These are phyloP conservation scores for Solenodon paradoxus DNA, from an alignment of 2,113 vertebrate species.

Conservation along the genomic window DNA sequence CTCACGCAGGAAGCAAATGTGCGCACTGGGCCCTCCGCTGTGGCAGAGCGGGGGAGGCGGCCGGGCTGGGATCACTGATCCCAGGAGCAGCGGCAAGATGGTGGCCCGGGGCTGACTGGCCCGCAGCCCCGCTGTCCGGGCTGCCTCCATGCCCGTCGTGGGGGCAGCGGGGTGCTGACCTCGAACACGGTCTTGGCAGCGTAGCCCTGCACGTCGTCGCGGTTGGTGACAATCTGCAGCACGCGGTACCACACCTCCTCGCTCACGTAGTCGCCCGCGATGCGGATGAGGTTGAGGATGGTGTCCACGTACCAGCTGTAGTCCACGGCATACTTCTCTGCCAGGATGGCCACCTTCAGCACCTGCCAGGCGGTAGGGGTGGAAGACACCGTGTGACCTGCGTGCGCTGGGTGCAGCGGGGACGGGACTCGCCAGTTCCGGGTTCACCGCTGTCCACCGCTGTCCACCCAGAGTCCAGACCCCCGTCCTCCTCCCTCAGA, in stretches of 20 bases:
- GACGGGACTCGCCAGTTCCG: accelerated
- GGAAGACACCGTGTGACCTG: too few species aligned
- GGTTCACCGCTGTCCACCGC: too few species aligned
- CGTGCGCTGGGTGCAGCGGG: too few species aligned
- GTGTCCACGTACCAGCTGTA: slow-evolving; percentile 98
- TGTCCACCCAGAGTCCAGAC: neutral
- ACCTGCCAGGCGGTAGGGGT: slow-evolving; percentile 79
- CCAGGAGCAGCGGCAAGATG: too few species aligned
- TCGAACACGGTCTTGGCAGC: slow-evolving; percentile 96
- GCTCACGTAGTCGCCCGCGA: slow-evolving; percentile 94
- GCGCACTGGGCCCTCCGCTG: accelerated
- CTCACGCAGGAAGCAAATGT: neutral
- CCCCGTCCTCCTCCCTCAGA: neutral
- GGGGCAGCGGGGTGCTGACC: slow-evolving; percentile 77
- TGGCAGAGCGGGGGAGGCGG: neutral
- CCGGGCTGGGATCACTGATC: too few species aligned
- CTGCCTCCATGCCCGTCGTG: accelerated
- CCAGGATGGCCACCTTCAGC: slow-evolving; percentile 94
- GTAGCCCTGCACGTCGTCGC: slow-evolving; percentile 94
- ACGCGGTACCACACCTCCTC: slow-evolving; percentile 96
- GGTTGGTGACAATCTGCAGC: slow-evolving; percentile 96
- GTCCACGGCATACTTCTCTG: slow-evolving; percentile 94
- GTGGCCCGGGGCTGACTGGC: neutral
- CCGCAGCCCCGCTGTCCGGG: accelerated
- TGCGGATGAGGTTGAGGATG: slow-evolving; percentile 95